Evolutionary conservation across 2,797 vertebrate genomes (phyloP), one percentile per base, ranked within the genome.

Genomic region (Enteromius radiatus): DNA sequence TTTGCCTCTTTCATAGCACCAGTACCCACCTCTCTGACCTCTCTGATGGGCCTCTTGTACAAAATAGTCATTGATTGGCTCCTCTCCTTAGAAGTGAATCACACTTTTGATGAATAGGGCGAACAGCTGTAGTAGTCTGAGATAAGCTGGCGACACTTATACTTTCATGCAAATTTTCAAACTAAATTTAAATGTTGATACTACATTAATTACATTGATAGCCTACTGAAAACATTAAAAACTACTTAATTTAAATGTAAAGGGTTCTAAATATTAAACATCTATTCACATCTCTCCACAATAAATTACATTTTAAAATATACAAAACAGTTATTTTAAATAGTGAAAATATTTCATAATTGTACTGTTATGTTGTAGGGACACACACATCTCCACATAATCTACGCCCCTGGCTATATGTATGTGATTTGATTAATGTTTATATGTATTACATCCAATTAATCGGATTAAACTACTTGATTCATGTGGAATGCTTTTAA

Each of bases 1-100:
- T 47, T 26, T 47, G 43, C 15, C 43, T 28, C 68, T 47, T 47
- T 47, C 68, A 71, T 71, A 47, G 43, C 26, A 0, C 17, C 26
- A 4, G 9, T 31, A 28, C 36, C 74, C 36, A 59, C 4, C 23
- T 76, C 36, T 31, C 41, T 71, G 41, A 45, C 23, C 68, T 71
- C 68, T 76, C 54, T 76, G 19, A 36, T 21, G 28, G 70, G 31
- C 28, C 31, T 36, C 70, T 74, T 54, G 47, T 54, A 74, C 28
- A 59, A 76, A 76, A 61, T 3, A 12, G 54, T 41, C 74, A 76
- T 21, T 45, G 74, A 63, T 19, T 63, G 56, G 56, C 36, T 63
- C 23, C 17, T 76, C 74, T 45, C n/a, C 5, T 26, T 54, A 36
- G 28, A 74, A 56, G 49, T 73, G 17, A 31, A 52, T 56, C 12